Percentiles rank a stretch among this genome's conserved stretches.
phyloP scores from a whole-genome alignment of 2,113 vertebrate genomes.

The Hippocampus guttulatus region DNA sequence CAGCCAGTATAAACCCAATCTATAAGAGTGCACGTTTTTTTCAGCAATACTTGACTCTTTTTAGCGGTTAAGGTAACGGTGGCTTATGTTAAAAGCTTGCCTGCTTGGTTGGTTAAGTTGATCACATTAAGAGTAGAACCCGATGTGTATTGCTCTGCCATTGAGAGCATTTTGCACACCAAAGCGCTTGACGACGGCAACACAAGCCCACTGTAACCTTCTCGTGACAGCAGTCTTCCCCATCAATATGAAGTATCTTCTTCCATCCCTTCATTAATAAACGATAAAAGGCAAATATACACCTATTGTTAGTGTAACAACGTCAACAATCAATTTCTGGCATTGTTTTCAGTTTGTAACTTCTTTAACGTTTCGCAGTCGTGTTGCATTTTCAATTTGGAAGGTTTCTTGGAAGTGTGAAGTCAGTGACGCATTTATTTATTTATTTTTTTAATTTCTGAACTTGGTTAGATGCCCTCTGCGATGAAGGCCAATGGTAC shows the following conservation, averaged over 20 bases:
- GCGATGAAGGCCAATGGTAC: slow-evolving; percentile 85
- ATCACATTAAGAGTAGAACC: background rate
- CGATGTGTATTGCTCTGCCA: background rate
- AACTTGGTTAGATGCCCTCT: slow-evolving; percentile 83
- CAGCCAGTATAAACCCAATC: background rate
- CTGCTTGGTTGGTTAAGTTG: background rate
- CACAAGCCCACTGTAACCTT: background rate
- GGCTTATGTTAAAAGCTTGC: background rate
- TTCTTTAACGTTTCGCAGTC: background rate
- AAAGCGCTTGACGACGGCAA: background rate
- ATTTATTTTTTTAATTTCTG: background rate
- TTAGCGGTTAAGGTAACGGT: background rate
- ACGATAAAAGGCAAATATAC: background rate
- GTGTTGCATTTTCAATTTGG: background rate
- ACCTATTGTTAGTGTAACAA: background rate
- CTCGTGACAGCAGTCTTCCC: background rate
- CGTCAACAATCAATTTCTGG: background rate
- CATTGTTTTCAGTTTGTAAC: background rate
- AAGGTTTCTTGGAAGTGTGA: background rate
- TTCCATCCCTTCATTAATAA: background rate
- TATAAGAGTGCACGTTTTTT: background rate
- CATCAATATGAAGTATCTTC: background rate
- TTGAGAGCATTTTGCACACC: background rate
- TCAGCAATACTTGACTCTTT: background rate
- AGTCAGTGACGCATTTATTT: background rate